Percentiles rank a stretch among this genome's conserved stretches.
Conservation (phyloP, 2,888 invertebrate species). For the Nipponacmea schrenckii region DNA sequence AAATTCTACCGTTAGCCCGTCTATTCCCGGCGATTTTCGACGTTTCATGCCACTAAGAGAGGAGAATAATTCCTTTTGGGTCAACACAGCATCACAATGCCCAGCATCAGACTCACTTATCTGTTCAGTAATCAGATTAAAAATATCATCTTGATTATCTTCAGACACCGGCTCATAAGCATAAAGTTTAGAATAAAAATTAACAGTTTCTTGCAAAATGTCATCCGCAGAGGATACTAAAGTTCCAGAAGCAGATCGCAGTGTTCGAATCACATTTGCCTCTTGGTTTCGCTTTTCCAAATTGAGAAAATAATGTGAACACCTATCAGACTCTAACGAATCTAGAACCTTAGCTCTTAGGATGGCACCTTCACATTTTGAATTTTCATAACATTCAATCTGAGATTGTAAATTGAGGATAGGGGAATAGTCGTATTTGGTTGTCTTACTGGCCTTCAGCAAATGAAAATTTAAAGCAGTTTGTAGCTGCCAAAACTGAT, state of each 20-base stretch:
- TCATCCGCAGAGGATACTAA: background rate
- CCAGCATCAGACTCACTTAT: background rate
- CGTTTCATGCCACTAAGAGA: constrained; percentile 26
- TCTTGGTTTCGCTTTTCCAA: background rate
- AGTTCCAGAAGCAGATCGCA: background rate
- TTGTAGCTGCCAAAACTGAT: background rate
- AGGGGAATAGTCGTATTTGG: background rate
- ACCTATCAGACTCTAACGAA: background rate
- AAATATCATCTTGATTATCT: background rate
- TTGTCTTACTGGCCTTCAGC: background rate
- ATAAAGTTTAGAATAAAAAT: background rate
- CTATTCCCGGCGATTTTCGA: constrained; percentile 34
- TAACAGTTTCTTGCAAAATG: background rate
- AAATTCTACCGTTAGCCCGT: constrained; percentile 37
- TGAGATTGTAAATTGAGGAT: background rate
- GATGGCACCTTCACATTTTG: background rate
- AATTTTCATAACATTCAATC: background rate
- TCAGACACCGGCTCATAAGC: background rate
- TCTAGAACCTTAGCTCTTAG: background rate
- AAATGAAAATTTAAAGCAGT: background rate
- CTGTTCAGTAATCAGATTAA: background rate
- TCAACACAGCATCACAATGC: background rate
- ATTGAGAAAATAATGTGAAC: background rate
- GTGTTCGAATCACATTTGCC: background rate
- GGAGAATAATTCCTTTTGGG: background rate